Evolutionary conservation across 2,113 vertebrate genomes (phyloP).

Genomic region (Ahaetulla prasina): DNA sequence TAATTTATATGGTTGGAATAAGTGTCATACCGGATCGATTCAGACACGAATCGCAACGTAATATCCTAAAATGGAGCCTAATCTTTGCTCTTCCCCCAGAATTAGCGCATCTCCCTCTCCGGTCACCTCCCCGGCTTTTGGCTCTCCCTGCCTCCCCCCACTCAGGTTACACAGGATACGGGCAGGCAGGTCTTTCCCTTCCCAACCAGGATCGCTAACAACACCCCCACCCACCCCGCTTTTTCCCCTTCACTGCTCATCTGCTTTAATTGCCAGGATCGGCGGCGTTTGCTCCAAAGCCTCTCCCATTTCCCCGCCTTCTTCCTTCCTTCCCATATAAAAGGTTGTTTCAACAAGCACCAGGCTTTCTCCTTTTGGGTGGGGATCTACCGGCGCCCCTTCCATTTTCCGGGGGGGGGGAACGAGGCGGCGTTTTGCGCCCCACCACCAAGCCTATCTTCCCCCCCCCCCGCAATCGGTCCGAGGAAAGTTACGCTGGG

Average conservation of each 20-base stretch:
- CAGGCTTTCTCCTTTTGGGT: not conserved
- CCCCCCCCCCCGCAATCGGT: not conserved
- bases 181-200: not conserved
- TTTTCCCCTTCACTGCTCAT: not conserved
- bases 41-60: not conserved
- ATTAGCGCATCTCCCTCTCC: too few species aligned
- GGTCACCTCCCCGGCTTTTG: not conserved
- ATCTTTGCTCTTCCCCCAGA: not conserved
- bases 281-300: not conserved
- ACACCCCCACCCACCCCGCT: fast-evolving
- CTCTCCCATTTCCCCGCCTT: not conserved
- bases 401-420: not conserved
- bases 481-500: not conserved
- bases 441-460: not conserved
- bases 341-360: not conserved
- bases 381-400: too few species aligned
- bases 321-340: not conserved
- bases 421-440: not conserved
- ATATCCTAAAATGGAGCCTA: not conserved
- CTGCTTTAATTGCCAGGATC: not conserved
- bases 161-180: not conserved
- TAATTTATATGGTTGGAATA: not conserved
- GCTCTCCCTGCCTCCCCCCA: not conserved
- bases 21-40: not conserved
- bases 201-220: not conserved